Evolutionary conservation across 1,140 invertebrate genomes (phyloP).

Genomic region (Diploscapter pachys): DNA sequence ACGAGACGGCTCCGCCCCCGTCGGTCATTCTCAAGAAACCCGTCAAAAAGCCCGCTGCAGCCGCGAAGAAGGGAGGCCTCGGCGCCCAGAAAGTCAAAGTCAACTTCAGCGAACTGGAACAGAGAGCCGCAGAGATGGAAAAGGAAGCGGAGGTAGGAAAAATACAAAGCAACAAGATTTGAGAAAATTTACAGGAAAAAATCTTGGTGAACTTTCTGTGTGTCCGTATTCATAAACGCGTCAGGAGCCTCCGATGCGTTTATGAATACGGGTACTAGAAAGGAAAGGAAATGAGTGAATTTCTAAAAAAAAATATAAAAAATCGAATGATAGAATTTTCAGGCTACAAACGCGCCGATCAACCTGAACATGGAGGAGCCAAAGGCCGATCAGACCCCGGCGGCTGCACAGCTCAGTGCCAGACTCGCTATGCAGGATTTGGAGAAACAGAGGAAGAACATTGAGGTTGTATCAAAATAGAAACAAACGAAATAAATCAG

Average conservation of each 20-base stretch:
- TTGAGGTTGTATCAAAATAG: neutral
- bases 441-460: conserved; percentile 9
- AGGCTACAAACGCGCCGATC: neutral
- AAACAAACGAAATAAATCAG: neutral
- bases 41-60: conserved; percentile 51
- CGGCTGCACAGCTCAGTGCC: neutral
- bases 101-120: conserved; percentile 93
- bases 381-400: neutral
- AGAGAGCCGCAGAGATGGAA: conserved; percentile 74
- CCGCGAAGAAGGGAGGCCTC: conserved; percentile 76
- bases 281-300: conserved; percentile 24
- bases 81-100: conserved; percentile 87
- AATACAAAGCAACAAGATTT: too few relatives aligned
- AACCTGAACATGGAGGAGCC: conserved; percentile 13
- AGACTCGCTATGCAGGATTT: conserved; percentile 13
- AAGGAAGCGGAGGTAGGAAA: conserved; percentile 58
- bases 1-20: conserved; percentile 19
- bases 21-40: conserved; percentile 50
- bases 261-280: conserved; percentile 4
- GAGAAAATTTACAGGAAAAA: conserved; percentile 9
- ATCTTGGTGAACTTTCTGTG: conserved; percentile 16
- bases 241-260: conserved; percentile 7
- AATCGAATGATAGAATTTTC: neutral
- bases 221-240: neutral
- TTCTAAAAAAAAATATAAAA: conserved; percentile 3